Percentiles rank a stretch among this genome's conserved stretches.
Evolutionary conservation across 2,888 invertebrate species (phyloP).

Genomic region (Drosophila barbarae): DNA sequence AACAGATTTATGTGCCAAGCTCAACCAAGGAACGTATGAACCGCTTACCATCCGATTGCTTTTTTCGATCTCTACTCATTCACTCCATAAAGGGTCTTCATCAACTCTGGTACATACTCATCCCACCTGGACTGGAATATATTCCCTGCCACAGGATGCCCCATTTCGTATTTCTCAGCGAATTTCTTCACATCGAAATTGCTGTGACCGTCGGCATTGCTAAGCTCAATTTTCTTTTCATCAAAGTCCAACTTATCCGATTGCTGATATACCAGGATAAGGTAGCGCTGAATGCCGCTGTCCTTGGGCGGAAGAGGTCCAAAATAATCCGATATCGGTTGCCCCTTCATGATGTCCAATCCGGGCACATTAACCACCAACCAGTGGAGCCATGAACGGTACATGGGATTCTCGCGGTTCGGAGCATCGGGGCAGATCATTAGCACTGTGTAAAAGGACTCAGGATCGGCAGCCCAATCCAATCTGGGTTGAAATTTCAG

Average conservation of each 20-base stretch:
- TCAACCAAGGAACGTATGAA: conserved; percentile 3
- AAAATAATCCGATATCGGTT: conserved; percentile 87
- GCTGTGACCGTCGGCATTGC: conserved; percentile 80
- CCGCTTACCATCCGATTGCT: neutral
- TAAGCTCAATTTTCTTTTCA: conserved; percentile 77
- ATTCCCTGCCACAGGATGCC: conserved; percentile 88
- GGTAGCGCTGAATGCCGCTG: conserved; percentile 88
- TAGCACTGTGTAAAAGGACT: conserved; percentile 66
- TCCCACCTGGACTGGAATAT: conserved; percentile 89
- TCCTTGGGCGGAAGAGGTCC: conserved; percentile 90
- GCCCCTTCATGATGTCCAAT: conserved; percentile 84
- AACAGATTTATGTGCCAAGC: neutral
- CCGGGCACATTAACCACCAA: conserved; percentile 93
- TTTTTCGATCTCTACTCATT: conserved; percentile 20
- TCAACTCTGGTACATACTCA: conserved; percentile 81
- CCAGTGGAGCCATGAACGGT: conserved; percentile 95
- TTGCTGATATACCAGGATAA: conserved; percentile 88
- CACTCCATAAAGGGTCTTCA: conserved; percentile 59
- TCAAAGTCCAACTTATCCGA: conserved; percentile 81
- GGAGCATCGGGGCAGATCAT: conserved; percentile 91
- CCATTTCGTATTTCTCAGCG: conserved; percentile 85
- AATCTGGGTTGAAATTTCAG: conserved; percentile 68
- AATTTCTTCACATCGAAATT: conserved; percentile 73
- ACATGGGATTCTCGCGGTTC: conserved; percentile 87
- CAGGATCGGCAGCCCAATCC: conserved; percentile 63